These are phyloP conservation scores for Erebia palarica DNA, from an alignment of 2,888 invertebrate species.

Conservation along the genomic window DNA sequence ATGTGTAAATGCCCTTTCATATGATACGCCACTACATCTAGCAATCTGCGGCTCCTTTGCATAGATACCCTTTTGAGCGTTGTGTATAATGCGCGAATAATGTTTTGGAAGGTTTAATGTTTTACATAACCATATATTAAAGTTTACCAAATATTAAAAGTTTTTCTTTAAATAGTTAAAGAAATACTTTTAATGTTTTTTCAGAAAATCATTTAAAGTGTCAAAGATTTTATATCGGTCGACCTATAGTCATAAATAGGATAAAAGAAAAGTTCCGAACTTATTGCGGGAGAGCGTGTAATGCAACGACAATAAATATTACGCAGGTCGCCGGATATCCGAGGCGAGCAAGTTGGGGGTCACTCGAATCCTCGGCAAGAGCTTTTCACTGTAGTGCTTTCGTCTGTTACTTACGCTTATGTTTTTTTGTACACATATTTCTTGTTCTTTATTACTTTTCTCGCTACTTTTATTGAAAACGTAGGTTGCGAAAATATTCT, in stretches of 20 bases:
- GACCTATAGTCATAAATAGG: slow-evolving; percentile 10
- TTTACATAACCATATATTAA: no score
- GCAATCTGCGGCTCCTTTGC: no score
- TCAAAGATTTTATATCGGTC: slow-evolving; percentile 11
- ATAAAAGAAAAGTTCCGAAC: slow-evolving; percentile 24
- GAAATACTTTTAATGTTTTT: neutral
- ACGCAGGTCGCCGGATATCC: slow-evolving; percentile 12
- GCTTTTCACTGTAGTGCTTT: slow-evolving; percentile 31
- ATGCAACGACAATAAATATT: slow-evolving; percentile 27
- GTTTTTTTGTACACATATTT: slow-evolving; percentile 16
- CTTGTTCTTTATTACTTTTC: slow-evolving; percentile 15
- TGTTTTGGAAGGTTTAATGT: no score
- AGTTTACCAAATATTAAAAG: no score
- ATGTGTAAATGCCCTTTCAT: no score
- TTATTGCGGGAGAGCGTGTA: slow-evolving; percentile 11
- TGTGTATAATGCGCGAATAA: no score
- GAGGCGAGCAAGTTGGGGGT: slow-evolving; percentile 4
- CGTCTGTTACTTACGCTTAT: slow-evolving; percentile 20
- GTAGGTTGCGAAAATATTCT: neutral
- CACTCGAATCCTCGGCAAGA: slow-evolving; percentile 15
- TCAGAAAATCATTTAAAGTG: slow-evolving; percentile 1
- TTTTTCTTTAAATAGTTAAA: no score
- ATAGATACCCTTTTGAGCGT: no score
- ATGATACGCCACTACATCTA: no score
- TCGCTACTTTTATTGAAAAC: neutral